Conservation (phyloP, 1,140 invertebrate species). For the Orius laevigatus region DNA sequence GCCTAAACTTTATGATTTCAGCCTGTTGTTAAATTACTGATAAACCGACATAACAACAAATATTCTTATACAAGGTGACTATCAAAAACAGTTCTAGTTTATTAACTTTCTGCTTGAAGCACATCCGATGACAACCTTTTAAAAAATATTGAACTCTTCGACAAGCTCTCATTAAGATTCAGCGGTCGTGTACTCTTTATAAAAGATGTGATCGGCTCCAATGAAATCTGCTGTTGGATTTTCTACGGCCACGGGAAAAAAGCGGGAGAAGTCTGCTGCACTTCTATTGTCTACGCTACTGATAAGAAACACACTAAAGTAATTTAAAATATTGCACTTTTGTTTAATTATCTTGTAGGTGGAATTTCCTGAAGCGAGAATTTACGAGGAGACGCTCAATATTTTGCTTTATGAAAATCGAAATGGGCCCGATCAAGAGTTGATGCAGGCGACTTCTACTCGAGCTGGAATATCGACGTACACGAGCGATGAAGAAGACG, state of each 20-base stretch:
- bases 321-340: constrained; percentile 12
- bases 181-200: constrained; percentile 91
- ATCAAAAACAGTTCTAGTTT: neutral
- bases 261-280: constrained; percentile 94
- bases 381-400: constrained; percentile 95
- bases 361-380: constrained; percentile 94
- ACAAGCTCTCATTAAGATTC: constrained; percentile 88
- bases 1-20: constrained; percentile 24
- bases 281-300: constrained; percentile 96
- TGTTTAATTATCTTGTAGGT: constrained; percentile 37
- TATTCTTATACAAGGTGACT: constrained; percentile 87
- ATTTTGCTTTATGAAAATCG: constrained; percentile 88
- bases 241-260: constrained; percentile 93
- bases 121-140: constrained; percentile 96
- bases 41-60: constrained; percentile 97
- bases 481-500: constrained; percentile 72
- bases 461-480: constrained; percentile 50
- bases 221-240: constrained; percentile 98
- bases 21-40: constrained; percentile 92
- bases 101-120: constrained; percentile 31
- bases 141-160: constrained; percentile 96
- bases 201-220: constrained; percentile 94
- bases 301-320: constrained; percentile 98
- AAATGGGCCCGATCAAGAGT: constrained; percentile 84
- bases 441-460: constrained; percentile 88